Conservation (phyloP, 2,113 vertebrate genomes). For the Hydropotes inermis region DNA sequence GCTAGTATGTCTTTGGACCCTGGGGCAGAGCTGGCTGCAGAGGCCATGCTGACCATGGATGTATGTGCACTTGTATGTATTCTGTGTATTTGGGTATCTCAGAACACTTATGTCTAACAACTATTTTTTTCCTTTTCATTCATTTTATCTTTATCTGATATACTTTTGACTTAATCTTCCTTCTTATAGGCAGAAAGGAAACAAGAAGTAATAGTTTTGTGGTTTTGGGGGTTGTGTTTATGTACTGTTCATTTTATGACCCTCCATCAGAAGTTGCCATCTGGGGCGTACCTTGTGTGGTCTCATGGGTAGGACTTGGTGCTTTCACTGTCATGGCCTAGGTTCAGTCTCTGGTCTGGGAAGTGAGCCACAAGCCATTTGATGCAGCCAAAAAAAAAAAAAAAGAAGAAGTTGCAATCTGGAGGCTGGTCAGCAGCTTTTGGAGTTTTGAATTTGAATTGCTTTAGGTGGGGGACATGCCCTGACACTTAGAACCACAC, state of each 20-base stretch:
- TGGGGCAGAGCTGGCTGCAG: not conserved
- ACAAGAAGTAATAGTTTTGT: not conserved
- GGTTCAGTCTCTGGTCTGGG: not conserved
- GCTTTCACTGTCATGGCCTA: not conserved
- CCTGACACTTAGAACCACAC: not conserved
- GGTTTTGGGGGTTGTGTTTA: not conserved
- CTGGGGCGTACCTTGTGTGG: not conserved
- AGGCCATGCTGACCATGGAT: accelerated
- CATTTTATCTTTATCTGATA: not conserved
- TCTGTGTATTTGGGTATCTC: not conserved
- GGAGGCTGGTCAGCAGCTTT: not conserved
- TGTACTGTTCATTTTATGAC: accelerated
- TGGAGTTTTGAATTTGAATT: not conserved
- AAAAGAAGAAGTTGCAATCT: not conserved
- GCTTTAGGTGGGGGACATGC: too few relatives aligned
- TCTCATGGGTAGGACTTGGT: not conserved
- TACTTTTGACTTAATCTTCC: not conserved
- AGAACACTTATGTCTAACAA: not conserved
- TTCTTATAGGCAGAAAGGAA: not conserved
- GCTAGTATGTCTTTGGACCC: not conserved
- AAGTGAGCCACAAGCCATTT: not conserved
- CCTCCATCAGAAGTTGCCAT: not conserved
- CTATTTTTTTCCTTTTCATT: not conserved
- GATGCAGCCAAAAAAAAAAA: not conserved
- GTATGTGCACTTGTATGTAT: accelerated